Conservation (phyloP, 2,888 invertebrate genomes). For the Meteorus colon region DNA sequence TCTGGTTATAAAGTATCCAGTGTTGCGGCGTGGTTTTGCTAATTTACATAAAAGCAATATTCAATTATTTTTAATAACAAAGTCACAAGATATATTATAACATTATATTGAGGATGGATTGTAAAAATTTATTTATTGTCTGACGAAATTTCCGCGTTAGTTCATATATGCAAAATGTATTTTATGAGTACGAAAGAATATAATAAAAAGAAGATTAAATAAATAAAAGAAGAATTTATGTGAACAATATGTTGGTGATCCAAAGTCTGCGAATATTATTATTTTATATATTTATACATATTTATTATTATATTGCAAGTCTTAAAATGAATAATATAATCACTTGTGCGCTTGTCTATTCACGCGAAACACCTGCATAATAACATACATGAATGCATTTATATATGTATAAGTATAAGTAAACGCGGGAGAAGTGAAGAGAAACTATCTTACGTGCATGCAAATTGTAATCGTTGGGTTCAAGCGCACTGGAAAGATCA, state of each 20-base stretch:
- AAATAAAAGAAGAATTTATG: constrained; percentile 15
- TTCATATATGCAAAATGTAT: not conserved
- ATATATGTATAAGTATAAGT: not conserved
- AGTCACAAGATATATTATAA: not conserved
- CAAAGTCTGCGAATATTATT: constrained; percentile 51
- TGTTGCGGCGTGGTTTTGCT: not conserved
- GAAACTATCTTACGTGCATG: constrained; percentile 52
- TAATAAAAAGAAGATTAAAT: not conserved
- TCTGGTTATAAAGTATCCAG: not conserved
- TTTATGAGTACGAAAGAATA: too few species aligned
- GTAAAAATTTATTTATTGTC: not conserved
- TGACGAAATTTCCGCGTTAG: not conserved
- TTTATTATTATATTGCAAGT: constrained; percentile 12
- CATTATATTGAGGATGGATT: not conserved
- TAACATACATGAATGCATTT: constrained; percentile 3
- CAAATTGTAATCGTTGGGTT: constrained; percentile 69
- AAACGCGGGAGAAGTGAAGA: constrained; percentile 20
- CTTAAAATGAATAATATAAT: constrained; percentile 20
- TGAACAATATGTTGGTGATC: constrained; percentile 39
- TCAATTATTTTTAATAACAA: not conserved
- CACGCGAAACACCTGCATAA: constrained; percentile 24
- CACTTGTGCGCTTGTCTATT: constrained; percentile 25
- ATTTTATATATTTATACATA: not conserved
- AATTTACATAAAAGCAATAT: not conserved
- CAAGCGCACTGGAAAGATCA: constrained; percentile 69